These are phyloP conservation scores for Hyperoplus immaculatus DNA, from an alignment of 2,797 vertebrate species.

Conservation along the genomic window DNA sequence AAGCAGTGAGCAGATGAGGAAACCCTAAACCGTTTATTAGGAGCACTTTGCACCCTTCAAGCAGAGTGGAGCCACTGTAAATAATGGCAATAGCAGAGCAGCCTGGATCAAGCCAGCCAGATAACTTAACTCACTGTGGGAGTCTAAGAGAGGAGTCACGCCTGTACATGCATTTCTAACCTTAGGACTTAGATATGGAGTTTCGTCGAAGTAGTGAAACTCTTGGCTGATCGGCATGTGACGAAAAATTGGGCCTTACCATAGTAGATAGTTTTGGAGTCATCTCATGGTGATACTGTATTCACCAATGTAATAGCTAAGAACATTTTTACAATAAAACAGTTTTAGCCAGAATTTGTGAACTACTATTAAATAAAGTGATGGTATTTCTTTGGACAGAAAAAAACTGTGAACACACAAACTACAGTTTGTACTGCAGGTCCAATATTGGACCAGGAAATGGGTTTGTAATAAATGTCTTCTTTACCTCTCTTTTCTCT, in stretches of 20 bases:
- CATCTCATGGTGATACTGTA: neutral
- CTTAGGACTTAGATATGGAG: constrained; percentile 24
- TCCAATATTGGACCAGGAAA: neutral
- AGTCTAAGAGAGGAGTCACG: constrained; percentile 51
- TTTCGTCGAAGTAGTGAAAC: constrained; percentile 29
- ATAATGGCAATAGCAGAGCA: constrained; percentile 80
- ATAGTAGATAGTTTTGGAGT: neutral
- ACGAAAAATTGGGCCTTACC: neutral
- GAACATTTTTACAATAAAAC: neutral
- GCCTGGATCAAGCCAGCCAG: constrained; percentile 49
- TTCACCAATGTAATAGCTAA: neutral
- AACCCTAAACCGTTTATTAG: constrained; percentile 85
- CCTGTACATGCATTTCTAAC: constrained; percentile 40
- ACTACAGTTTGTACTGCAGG: neutral
- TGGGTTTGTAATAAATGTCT: neutral
- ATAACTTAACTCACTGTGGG: constrained; percentile 57
- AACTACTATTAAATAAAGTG: neutral
- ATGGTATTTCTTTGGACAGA: neutral
- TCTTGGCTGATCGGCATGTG: constrained; percentile 4
- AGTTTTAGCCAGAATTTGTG: neutral
- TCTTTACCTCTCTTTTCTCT: neutral
- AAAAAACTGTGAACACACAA: neutral
- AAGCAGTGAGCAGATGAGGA: constrained; percentile 86
- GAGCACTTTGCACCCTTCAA: constrained; percentile 87
- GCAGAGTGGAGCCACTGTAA: constrained; percentile 84